phyloP scores from a whole-genome alignment of 2,888 invertebrate species.

The Calliphora vomitoria region DNA sequence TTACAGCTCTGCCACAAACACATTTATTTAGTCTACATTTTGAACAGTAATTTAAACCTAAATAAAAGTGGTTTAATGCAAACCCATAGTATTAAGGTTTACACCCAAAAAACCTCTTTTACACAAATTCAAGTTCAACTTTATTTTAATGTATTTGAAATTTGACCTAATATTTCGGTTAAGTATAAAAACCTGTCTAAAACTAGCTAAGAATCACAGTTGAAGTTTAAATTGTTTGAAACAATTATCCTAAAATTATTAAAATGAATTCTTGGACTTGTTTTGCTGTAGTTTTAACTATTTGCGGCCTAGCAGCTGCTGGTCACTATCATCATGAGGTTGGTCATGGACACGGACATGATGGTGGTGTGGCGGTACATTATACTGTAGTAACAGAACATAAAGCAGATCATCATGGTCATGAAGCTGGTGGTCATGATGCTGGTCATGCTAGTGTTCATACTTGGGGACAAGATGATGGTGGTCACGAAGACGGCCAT shows the following conservation, averaged over 20 bases:
- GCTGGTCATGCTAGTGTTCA: neutral
- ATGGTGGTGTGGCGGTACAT: neutral
- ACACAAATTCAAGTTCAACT: constrained; percentile 28
- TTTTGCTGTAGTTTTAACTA: neutral
- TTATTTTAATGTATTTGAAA: neutral
- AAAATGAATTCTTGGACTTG: neutral
- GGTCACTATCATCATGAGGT: neutral
- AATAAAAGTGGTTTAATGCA: neutral
- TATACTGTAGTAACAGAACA: constrained; percentile 5
- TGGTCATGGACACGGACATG: neutral
- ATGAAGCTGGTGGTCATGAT: neutral
- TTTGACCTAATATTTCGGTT: neutral
- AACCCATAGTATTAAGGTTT: neutral
- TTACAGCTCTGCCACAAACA: no score
- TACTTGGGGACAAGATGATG: neutral
- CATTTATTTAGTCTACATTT: no score
- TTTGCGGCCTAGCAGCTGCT: neutral
- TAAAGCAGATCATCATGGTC: neutral
- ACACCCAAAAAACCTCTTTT: neutral
- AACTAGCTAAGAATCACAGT: neutral
- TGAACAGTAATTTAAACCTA: no score
- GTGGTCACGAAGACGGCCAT: neutral
- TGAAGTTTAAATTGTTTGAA: neutral
- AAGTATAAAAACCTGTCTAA: neutral
- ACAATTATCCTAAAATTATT: neutral